Evolutionary conservation across 1,140 invertebrate genomes (phyloP).

Genomic region (Reticulitermes speratus): DNA sequence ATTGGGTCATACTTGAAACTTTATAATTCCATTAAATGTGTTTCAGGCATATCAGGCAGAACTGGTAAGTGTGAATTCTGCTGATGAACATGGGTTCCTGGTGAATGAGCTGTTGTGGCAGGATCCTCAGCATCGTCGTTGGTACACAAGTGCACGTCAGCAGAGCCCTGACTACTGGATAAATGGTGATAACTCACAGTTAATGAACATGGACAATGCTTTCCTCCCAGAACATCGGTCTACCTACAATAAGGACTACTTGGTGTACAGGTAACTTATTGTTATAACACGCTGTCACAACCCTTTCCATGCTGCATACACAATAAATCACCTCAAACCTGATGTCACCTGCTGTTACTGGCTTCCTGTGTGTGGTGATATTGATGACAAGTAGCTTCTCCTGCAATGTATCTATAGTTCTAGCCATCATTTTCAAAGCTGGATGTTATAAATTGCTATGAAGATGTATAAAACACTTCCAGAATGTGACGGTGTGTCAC

Average conservation of each 20-base stretch:
- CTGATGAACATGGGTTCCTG: conserved; percentile 86
- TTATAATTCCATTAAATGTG: conserved; percentile 11
- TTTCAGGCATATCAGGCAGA: conserved; percentile 71
- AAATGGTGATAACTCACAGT: conserved; percentile 75
- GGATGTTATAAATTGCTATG: no score
- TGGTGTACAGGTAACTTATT: conserved; percentile 55
- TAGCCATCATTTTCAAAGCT: no score
- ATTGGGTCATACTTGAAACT: no score
- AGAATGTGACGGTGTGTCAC: no score
- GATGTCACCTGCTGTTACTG: no score
- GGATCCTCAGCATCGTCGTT: conserved; percentile 83
- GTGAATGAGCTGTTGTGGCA: conserved; percentile 72
- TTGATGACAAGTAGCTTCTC: no score
- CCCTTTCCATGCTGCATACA: no score
- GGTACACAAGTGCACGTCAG: conserved; percentile 79
- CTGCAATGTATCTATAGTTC: no score
- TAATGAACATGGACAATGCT: conserved; percentile 78
- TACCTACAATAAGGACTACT: conserved; percentile 53
- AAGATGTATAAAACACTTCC: no score
- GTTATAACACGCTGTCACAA: background rate
- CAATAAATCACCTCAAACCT: no score
- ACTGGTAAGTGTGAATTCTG: conserved; percentile 71
- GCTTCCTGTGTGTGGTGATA: no score
- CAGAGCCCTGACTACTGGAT: conserved; percentile 73
- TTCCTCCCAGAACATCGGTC: conserved; percentile 66